phyloP scores from a whole-genome alignment of 2,888 invertebrate genomes.

The Drosophila antonietae region DNA sequence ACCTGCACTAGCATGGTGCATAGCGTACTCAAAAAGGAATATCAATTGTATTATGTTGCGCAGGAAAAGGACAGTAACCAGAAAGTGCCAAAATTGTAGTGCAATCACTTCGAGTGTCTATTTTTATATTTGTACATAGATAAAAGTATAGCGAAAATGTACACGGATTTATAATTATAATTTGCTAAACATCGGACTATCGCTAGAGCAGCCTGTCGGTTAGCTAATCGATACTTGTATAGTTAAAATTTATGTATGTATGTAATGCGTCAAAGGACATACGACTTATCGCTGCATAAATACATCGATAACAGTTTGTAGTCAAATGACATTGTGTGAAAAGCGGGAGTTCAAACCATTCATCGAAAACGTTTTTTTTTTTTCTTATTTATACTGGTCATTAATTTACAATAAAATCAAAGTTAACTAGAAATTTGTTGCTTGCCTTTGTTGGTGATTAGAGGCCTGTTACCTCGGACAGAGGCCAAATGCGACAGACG shows the following conservation, averaged over 20 bases:
- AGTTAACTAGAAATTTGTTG: slow-evolving; percentile 26
- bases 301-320: not conserved
- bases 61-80: slow-evolving; percentile 1
- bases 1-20: slow-evolving; percentile 85
- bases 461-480: slow-evolving; percentile 69
- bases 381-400: slow-evolving; percentile 22
- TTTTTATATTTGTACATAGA: slow-evolving; percentile 41
- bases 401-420: slow-evolving; percentile 34
- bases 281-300: not conserved
- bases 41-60: slow-evolving; percentile 81
- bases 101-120: slow-evolving; percentile 7
- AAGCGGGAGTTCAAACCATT: not conserved
- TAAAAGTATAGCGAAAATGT: not conserved
- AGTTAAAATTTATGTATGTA: not conserved
- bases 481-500: slow-evolving; percentile 92
- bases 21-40: slow-evolving; percentile 81
- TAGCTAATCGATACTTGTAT: not conserved
- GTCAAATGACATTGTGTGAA: not conserved
- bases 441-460: slow-evolving; percentile 14
- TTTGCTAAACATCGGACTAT: not conserved
- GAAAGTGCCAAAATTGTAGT: slow-evolving; percentile 25
- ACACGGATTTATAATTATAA: not conserved
- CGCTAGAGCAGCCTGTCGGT: not conserved
- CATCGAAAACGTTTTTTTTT: slow-evolving; percentile 15
- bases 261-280: too few species aligned